Conservation (phyloP, 2,888 invertebrate species). For the Lasioglossum calceatum region DNA sequence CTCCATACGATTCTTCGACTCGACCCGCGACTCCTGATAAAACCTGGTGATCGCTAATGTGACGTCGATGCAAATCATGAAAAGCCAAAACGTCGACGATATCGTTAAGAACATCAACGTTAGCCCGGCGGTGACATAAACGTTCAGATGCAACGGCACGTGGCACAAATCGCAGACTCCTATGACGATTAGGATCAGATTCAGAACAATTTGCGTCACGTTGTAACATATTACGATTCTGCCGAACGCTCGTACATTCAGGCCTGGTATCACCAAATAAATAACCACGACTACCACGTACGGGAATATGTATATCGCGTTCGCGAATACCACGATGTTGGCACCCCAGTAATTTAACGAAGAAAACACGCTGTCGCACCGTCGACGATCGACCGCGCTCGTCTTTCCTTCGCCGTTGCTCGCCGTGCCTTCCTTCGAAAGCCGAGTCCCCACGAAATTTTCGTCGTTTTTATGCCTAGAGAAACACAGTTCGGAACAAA, state of each 20-base stretch:
- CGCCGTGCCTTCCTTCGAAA: not conserved
- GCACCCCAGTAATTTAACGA: conserved; percentile 77
- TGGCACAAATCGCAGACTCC: conserved; percentile 74
- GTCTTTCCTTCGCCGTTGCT: not conserved
- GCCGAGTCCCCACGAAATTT: not conserved
- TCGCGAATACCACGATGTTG: conserved; percentile 74
- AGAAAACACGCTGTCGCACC: conserved; percentile 61
- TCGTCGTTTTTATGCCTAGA: not conserved
- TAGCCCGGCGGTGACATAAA: conserved; percentile 69
- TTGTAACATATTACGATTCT: conserved; percentile 74
- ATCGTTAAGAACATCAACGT: conserved; percentile 74
- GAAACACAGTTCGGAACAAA: not conserved
- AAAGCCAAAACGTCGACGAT: conserved; percentile 75
- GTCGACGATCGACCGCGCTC: conserved; percentile 64
- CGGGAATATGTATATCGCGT: conserved; percentile 75
- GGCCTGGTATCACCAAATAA: conserved; percentile 67
- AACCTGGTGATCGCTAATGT: conserved; percentile 78
- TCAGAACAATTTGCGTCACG: conserved; percentile 70
- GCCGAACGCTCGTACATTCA: conserved; percentile 74
- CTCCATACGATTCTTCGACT: conserved; percentile 7
- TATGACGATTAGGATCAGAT: conserved; percentile 67
- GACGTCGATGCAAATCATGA: conserved; percentile 79
- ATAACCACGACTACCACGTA: conserved; percentile 72
- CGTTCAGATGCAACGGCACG: conserved; percentile 42
- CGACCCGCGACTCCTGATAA: conserved; percentile 70